Percentiles rank a stretch among this genome's conserved stretches.
These are phyloP conservation scores for Ruditapes philippinarum DNA, from an alignment of 1,140 invertebrate genomes.

Conservation along the genomic window DNA sequence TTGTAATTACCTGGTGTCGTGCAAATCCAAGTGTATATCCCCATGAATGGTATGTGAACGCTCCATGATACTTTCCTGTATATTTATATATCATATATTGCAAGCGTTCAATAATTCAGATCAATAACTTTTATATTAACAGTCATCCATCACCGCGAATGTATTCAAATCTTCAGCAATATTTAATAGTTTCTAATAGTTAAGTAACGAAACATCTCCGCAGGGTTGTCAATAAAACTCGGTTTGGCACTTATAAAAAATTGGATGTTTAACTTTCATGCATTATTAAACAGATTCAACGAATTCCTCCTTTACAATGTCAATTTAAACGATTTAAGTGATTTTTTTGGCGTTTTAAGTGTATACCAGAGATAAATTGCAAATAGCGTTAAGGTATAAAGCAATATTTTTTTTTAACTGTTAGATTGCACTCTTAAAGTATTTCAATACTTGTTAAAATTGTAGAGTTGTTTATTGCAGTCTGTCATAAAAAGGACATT, in stretches of 20 bases:
- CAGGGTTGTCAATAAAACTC: background rate
- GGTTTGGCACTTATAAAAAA: background rate
- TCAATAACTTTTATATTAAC: constrained; percentile 21
- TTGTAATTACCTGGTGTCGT: background rate
- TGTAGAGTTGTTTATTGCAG: too few relatives aligned
- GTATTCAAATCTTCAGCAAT: background rate
- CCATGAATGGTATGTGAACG: background rate
- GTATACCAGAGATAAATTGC: too few relatives aligned
- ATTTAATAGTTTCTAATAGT: too few relatives aligned
- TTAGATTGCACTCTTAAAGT: too few relatives aligned
- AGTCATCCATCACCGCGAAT: background rate
- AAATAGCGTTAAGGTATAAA: too few relatives aligned
- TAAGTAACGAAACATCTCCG: background rate
- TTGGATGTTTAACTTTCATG: background rate
- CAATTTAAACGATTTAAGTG: too few relatives aligned
- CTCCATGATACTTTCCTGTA: background rate
- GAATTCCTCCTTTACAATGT: too few relatives aligned
- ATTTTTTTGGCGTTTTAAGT: too few relatives aligned
- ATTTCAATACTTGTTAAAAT: too few relatives aligned
- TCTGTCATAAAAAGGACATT: too few relatives aligned
- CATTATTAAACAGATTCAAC: background rate
- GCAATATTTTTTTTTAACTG: too few relatives aligned
- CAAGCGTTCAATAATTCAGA: background rate
- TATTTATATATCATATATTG: background rate
- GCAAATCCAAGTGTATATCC: background rate